Evolutionary conservation across 2,113 vertebrate species (phyloP).

Genomic region (Pelecanoides urinatrix): DNA sequence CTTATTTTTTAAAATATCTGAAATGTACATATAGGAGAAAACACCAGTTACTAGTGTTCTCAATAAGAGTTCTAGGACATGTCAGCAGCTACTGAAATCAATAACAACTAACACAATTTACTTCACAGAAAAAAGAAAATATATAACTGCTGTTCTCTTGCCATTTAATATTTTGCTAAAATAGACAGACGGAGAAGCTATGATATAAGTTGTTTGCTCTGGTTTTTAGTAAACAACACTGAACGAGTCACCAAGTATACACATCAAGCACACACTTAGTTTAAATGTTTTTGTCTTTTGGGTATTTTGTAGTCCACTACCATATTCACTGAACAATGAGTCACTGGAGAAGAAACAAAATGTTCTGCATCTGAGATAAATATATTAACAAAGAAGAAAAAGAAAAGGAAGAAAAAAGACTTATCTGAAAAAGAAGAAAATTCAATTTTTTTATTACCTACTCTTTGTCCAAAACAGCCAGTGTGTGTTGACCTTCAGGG

Average conservation of each 20-base stretch:
- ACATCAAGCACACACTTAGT: not conserved
- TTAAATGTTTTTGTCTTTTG: not conserved
- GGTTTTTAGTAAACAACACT: not conserved
- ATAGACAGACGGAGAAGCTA: not conserved
- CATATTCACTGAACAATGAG: not conserved
- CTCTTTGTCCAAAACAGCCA: not conserved
- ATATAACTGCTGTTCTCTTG: not conserved
- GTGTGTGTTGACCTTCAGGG: not conserved
- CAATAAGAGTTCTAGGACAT: not conserved
- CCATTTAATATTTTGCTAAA: slow-evolving; percentile 34
- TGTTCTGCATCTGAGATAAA: not conserved
- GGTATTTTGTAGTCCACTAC: not conserved
- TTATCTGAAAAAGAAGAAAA: not conserved
- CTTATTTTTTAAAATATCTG: not conserved
- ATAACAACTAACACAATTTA: not conserved
- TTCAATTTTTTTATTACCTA: not conserved
- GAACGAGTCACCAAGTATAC: not conserved
- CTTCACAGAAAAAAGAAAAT: not conserved
- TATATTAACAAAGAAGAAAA: not conserved
- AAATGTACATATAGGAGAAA: not conserved
- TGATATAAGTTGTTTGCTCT: not conserved
- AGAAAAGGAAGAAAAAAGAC: not conserved
- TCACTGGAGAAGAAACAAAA: not conserved
- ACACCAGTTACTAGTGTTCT: not conserved
- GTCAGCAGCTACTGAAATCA: not conserved